A percentile compares a stretch with the other conserved stretches of the same genome.
Evolutionary conservation across 2,797 vertebrate genomes (phyloP).

Genomic region (Girardinus metallicus): DNA sequence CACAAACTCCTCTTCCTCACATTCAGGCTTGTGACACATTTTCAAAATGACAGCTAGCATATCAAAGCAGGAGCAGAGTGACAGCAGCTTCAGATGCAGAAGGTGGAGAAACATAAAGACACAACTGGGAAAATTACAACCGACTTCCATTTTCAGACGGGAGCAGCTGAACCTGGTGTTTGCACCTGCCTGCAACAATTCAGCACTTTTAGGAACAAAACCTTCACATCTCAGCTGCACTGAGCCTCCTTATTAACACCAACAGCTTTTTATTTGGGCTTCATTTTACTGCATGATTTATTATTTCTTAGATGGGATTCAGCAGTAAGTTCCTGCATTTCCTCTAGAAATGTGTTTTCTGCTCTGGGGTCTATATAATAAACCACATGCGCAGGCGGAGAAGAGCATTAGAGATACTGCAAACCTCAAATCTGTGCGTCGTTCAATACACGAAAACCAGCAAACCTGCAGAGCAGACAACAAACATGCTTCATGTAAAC

Average conservation of each 20-base stretch:
- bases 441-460: conserved; percentile 20
- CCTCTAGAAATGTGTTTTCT: background rate
- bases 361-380: conserved; percentile 17
- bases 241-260: background rate
- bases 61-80: background rate
- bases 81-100: background rate
- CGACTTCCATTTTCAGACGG: background rate
- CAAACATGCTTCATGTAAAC: conserved; percentile 65
- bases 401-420: conserved; percentile 12
- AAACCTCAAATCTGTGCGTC: conserved; percentile 20
- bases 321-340: conserved; percentile 26
- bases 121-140: background rate
- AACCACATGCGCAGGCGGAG: conserved; percentile 8
- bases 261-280: background rate
- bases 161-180: background rate
- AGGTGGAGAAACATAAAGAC: background rate
- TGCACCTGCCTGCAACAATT: background rate
- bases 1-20: background rate
- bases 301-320: background rate
- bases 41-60: background rate
- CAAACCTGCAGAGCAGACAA: conserved; percentile 40
- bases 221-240: background rate
- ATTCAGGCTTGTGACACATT: background rate
- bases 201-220: background rate
- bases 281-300: background rate